Evolutionary conservation across 2,888 invertebrate genomes (phyloP).

Genomic region (Venusia cambrica): DNA sequence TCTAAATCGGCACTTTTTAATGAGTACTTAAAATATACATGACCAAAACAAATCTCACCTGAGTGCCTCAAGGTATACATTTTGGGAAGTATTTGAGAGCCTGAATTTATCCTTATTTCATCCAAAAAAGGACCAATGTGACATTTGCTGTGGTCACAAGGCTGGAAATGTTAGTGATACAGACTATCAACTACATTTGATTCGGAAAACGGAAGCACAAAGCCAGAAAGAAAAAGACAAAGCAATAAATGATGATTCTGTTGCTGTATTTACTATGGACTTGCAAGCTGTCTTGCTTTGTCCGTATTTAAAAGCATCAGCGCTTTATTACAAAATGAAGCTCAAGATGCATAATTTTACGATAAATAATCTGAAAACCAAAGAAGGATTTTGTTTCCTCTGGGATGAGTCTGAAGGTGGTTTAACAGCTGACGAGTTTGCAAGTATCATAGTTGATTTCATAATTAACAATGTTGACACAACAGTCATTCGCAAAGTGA

Average conservation of each 20-base stretch:
- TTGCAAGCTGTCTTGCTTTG: conserved; percentile 19
- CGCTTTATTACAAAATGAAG: too few relatives aligned
- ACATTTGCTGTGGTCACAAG: conserved; percentile 18
- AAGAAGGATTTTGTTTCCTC: too few relatives aligned
- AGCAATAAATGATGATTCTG: conserved; percentile 10
- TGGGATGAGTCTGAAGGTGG: conserved; percentile 22
- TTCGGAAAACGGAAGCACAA: conserved; percentile 12
- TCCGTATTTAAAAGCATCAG: conserved; percentile 18
- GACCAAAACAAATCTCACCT: conserved; percentile 6
- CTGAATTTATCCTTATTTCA: conserved; percentile 11
- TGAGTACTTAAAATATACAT: conserved; percentile 7
- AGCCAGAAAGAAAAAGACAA: conserved; percentile 11
- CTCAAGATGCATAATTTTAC: conserved; percentile 20
- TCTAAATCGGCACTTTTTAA: conserved; percentile 18
- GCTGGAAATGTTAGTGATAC: conserved; percentile 18
- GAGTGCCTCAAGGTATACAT: too few relatives aligned
- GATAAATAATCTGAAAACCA: conserved; percentile 18
- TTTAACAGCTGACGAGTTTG: conserved; percentile 21
- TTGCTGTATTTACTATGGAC: conserved; percentile 19
- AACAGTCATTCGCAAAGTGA: conserved; percentile 18
- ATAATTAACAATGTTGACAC: conserved; percentile 18
- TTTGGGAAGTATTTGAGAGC: conserved; percentile 14
- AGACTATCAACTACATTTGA: conserved; percentile 12
- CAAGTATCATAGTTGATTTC: conserved; percentile 20
- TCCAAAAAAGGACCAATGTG: conserved; percentile 16